Conservation (phyloP, 2,113 vertebrate species). For the Sander vitreus region DNA sequence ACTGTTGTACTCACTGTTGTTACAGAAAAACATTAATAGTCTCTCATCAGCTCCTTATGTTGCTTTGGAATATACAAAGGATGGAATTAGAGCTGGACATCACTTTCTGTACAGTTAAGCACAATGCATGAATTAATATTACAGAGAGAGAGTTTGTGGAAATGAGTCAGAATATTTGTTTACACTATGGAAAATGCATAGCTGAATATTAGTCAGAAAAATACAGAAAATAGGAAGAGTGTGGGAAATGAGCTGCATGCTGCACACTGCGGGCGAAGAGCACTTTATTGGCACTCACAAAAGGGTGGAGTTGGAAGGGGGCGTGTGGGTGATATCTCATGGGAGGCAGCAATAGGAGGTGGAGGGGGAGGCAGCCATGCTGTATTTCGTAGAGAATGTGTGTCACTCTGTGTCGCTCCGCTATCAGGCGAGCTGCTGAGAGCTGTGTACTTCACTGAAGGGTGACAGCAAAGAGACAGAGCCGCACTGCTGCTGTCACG, state of each 20-base stretch:
- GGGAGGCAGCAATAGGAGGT: conserved; percentile 38
- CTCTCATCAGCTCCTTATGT: conserved; percentile 1
- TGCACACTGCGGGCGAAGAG: conserved; percentile 25
- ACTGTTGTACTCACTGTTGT: background rate
- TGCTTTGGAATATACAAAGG: conserved; percentile 24
- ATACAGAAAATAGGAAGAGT: conserved; percentile 12
- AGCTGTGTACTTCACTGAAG: conserved; percentile 71
- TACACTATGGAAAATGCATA: conserved; percentile 29
- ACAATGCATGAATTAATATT: conserved; percentile 43
- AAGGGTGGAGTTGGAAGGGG: conserved; percentile 49
- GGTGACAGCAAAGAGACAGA: conserved; percentile 74
- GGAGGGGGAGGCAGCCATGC: conserved; percentile 42
- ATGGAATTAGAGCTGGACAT: conserved; percentile 5
- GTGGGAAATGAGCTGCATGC: conserved; percentile 12
- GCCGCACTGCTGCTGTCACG: conserved; percentile 71
- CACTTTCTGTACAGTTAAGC: conserved; percentile 17
- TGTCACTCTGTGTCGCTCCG: conserved; percentile 64
- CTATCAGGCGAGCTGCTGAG: conserved; percentile 72
- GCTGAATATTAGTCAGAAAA: conserved; percentile 34
- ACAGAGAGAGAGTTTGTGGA: conserved; percentile 19
- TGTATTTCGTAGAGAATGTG: conserved; percentile 67
- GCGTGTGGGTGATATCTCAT: conserved; percentile 43
- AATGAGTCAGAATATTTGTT: conserved; percentile 45
- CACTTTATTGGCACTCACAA: conserved; percentile 41
- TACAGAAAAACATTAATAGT: conserved; percentile 20